Base-by-base conservation (phyloP, 2,888 invertebrate genomes). In the Pseudeuparius sepicola region DNA sequence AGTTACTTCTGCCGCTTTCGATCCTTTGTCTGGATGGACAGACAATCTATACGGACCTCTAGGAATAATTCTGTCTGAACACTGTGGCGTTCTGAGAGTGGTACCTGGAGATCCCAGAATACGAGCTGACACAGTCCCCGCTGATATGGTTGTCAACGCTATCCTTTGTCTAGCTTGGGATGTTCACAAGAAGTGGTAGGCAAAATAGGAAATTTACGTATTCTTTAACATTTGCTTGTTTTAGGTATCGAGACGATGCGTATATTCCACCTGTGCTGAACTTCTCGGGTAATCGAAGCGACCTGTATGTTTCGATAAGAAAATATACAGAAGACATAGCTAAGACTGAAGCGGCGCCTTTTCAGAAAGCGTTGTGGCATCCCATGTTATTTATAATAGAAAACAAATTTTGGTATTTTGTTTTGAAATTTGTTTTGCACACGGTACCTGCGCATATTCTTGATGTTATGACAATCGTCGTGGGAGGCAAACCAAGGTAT, bases 11-110 rank as follows among this genome's bases (percentile, higher is more conserved):
- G 55, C 66, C 3, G 59, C 57, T 42, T 52, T 46, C 18, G 68
- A 68, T 41, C 68, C 68, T 2, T 39, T 65, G 7, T 60, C 67
- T 52, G 75, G 75, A 11, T 78, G 77, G 77, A 66, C 73, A 29
- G 77, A 77, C 54, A 78, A 75, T 50, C 61, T 70, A 37, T 75
- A 73, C 53, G 78, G 78, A 9, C 57, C 60, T 17, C 52, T 58
- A 3, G 61, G 62, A 29, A 53, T 55, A 28, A 34, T 59, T 10
- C 59, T 64, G 7, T 65, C 63, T 3, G 57, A 60, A 7, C 68
- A 72, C 13, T 69, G 71, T 41, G 78, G 78, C 10, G 57, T 78
- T 3, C 54, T 78, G 31, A 51, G 60, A 38, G 54, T 55, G 3
- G 33, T 58, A 2, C 42, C 50, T 13, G 42, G 52, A 7, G 48